Evolutionary conservation across 1,140 invertebrate species (phyloP), one percentile per base, ranked within the genome.

Genomic region (Bombus vancouverensis): DNA sequence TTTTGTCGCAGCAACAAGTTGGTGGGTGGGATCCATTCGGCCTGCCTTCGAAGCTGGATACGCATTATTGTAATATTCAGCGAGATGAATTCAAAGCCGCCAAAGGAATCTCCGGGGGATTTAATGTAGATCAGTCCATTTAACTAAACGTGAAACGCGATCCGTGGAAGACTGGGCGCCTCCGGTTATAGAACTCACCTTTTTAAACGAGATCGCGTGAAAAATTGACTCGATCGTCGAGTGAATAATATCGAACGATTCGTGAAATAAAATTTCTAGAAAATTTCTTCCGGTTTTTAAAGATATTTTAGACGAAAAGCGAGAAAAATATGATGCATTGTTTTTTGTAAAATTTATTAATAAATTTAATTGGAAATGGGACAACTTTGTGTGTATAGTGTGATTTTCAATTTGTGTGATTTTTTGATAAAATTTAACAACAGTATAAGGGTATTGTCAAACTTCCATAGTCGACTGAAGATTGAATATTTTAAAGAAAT

Each of bases 1-100:
- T 92, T 92, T 92, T 91, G 86, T 87, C 91, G 77, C 88, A 91
- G 87, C 90, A 92, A 92, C 91, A 92, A 92, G 90, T 92, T 92
- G 85, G 66, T 83, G 80, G 83, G 87, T 81, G 73, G 86, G 80
- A 81, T 80, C 59, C 39, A 72, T 78, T 86, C 83, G 75, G 83
- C 73, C 87, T 78, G 68, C 78, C 81, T 81, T 75, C 73, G 72
- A 85, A 74, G 75, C 89, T 86, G 82, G 83, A 90, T 75, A 86
- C 89, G 88, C 86, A 88, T 88, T 89, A 90, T 89, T 89, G 88
- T 90, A 89, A 89, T 89, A 88, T 89, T 85, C 84, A 82, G 78
- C 72, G 80, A 78, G 88, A 83, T 77, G 88, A 89, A 81, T 75
- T 81, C 76, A 72, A 83, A 83, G 73, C 81, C 44, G n/a, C 65